Base-by-base conservation (phyloP, 1,140 invertebrate species). In the Papilio xuthus region DNA sequence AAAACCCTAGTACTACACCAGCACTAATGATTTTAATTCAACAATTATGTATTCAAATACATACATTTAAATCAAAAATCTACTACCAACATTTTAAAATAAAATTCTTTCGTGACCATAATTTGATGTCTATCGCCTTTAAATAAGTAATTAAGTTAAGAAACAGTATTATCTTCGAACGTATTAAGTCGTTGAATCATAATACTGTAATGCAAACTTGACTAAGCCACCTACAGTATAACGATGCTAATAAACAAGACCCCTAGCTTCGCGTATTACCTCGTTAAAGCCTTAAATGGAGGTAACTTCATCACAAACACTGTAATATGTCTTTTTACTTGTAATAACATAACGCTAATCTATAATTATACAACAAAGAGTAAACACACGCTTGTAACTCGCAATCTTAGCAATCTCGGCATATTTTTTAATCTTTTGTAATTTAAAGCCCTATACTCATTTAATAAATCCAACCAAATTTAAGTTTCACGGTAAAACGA, bases 171-270 rank as follows among this genome's bases (percentile, higher is more conserved):
- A 67, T 32, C 60, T 32, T 32, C 26, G 60, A 67, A 28, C 60
- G 15, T 67, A 67, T 67, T 67, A 67, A 67, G 26, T 67, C 32
- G 60, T 67, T 67, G 60, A 67, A 67, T 32, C 60, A 28, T 28
- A 28, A 28, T 67, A 60, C 9, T 23, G 60, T 67, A 32, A 67
- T 28, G 26, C 60, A 26, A 67, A 28, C 60, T 67, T 67, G 23
- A 15, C 60, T 67, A 67, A 67, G 60, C 60, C 60, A 67, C 60
- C 13, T 67, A 67, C 28, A 13, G 23, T 67, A 28, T 67, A 67
- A 67, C 60, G 60, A 32, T 63, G 60, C 23, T 28, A 32, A 63
- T 63, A 63, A 63, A 63, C 60, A 63, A 63, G 60, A 63, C 60
- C 60, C 23, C 60, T 32, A 32, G 60, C 60, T 26, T 26, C 60